These are phyloP conservation scores for Anabas testudineus DNA, from an alignment of 2,797 vertebrate species.

Conservation along the genomic window DNA sequence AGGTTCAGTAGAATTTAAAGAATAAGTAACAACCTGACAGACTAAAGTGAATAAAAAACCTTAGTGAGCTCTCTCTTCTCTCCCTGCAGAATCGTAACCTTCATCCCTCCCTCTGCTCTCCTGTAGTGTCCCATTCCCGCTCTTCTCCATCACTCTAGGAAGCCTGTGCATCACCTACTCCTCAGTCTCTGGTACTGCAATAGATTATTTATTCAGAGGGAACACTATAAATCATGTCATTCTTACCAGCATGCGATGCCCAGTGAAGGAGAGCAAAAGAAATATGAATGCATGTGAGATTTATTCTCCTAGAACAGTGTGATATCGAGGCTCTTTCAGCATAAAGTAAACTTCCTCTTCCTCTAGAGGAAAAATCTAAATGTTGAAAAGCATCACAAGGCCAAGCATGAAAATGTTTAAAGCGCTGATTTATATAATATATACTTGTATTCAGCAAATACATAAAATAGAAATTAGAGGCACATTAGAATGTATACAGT, in stretches of 20 bases:
- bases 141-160: slow-evolving; percentile 49
- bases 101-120: slow-evolving; percentile 16
- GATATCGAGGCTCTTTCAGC: slow-evolving; percentile 7
- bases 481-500: slow-evolving; percentile 29
- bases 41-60: slow-evolving; percentile 26
- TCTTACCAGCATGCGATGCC: slow-evolving; percentile 45
- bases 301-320: slow-evolving; percentile 25
- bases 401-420: slow-evolving; percentile 45
- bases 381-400: slow-evolving; percentile 26
- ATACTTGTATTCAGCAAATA: background rate
- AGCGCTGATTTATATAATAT: slow-evolving; percentile 8
- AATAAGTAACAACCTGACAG: slow-evolving; percentile 16
- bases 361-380: slow-evolving; percentile 28
- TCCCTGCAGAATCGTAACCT: slow-evolving; percentile 36
- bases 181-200: slow-evolving; percentile 39
- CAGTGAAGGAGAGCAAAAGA: slow-evolving; percentile 22
- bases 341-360: slow-evolving; percentile 12
- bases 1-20: slow-evolving; percentile 15
- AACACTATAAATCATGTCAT: slow-evolving; percentile 73
- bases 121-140: slow-evolving; percentile 15
- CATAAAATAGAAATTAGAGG: background rate
- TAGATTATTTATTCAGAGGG: slow-evolving; percentile 73
- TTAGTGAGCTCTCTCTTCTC: slow-evolving; percentile 1
- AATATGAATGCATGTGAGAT: slow-evolving; percentile 24
- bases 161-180: slow-evolving; percentile 47